Conservation (phyloP, 2,888 invertebrate genomes). For the Arctia plantaginis region DNA sequence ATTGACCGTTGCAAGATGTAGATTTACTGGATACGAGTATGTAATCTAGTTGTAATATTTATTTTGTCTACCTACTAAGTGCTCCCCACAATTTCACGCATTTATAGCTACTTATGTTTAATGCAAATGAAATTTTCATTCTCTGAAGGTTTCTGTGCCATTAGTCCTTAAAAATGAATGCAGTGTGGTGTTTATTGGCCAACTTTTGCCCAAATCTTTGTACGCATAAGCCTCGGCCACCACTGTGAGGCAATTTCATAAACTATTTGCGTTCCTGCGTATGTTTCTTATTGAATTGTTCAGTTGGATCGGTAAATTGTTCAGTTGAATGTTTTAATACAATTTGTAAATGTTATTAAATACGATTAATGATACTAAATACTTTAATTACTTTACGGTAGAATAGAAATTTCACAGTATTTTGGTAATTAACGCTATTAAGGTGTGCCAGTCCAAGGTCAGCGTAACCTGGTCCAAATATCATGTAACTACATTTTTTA, state of each 20-base stretch:
- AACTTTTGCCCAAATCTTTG: not conserved
- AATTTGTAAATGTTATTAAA: not conserved
- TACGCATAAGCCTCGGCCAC: not conserved
- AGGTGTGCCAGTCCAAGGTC: no score
- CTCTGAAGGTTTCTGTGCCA: no score
- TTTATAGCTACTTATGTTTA: not conserved
- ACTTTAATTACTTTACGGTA: not conserved
- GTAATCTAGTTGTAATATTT: not conserved
- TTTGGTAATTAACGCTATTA: no score
- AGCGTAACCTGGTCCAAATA: no score
- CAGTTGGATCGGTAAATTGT: no score
- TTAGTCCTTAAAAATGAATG: not conserved
- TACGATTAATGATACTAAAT: not conserved
- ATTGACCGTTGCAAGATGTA: slow-evolving; percentile 71
- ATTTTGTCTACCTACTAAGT: not conserved
- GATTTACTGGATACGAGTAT: slow-evolving; percentile 54
- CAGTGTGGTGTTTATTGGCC: not conserved
- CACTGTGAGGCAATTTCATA: not conserved
- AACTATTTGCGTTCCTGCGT: not conserved
- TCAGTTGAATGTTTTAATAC: not conserved
- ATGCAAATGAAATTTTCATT: not conserved
- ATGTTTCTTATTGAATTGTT: no score
- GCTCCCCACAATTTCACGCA: not conserved
- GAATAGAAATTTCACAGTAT: not conserved
- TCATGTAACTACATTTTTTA: not conserved